A percentile compares a stretch with the other conserved stretches of the same genome.
phyloP scores from a whole-genome alignment of 2,888 invertebrate genomes.

The Eristalis tenax region DNA sequence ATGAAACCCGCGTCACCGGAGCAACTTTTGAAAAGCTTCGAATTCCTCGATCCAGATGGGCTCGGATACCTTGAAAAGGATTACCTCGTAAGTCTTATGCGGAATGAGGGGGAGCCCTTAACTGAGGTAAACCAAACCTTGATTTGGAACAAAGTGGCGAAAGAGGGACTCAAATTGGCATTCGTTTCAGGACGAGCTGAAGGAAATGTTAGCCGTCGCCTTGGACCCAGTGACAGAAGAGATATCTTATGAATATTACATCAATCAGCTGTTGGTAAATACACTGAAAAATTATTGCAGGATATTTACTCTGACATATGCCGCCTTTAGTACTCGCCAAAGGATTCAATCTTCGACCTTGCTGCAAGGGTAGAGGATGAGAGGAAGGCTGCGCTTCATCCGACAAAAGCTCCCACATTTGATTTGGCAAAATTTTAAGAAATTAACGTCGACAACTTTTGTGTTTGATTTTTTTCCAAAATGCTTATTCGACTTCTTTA shows the following conservation, averaged over 20 bases:
- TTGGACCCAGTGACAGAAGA: not conserved
- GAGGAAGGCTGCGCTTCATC: not conserved
- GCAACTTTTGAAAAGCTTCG: not conserved
- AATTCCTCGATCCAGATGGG: not conserved
- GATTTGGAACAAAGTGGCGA: not conserved
- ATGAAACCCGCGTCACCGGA: not conserved
- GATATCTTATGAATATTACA: not conserved
- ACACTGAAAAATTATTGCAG: not conserved
- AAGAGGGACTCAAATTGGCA: not conserved
- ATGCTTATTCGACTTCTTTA: too few species aligned
- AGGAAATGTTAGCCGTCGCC: not conserved
- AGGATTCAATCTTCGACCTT: not conserved
- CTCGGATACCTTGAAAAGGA: not conserved
- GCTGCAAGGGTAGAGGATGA: not conserved
- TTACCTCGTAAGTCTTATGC: not conserved
- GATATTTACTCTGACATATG: not conserved
- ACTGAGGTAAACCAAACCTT: not conserved
- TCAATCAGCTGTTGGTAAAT: not conserved
- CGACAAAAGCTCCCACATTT: not conserved
- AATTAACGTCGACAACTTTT: not conserved
- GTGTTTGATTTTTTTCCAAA: not conserved
- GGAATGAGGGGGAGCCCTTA: not conserved
- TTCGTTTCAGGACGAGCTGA: not conserved
- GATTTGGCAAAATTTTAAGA: not conserved
- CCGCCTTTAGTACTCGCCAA: not conserved